Conservation (phyloP, 1,140 invertebrate genomes). For the Aphelinus atriplicis region DNA sequence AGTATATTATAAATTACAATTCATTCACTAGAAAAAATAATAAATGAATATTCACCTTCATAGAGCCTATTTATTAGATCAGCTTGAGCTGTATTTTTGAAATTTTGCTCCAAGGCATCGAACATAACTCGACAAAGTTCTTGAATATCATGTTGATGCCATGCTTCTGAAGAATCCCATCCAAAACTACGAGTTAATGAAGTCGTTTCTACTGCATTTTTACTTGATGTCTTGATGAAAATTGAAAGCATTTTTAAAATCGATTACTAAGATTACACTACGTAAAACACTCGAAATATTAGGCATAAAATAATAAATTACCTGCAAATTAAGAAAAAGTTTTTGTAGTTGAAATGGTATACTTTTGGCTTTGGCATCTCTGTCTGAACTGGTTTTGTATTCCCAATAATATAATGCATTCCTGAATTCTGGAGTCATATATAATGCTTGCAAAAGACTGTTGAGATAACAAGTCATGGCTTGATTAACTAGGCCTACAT, state of each 20-base stretch:
- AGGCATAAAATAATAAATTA: constrained; percentile 50
- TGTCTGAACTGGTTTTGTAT: constrained; percentile 72
- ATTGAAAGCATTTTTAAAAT: not conserved
- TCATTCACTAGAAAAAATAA: not conserved
- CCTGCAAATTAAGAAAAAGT: constrained; percentile 88
- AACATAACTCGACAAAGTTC: constrained; percentile 93
- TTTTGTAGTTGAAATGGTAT: constrained; percentile 91
- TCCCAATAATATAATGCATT: constrained; percentile 91
- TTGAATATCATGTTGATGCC: constrained; percentile 94
- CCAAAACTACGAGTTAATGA: constrained; percentile 90
- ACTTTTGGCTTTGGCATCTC: constrained; percentile 72
- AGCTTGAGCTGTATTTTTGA: constrained; percentile 85
- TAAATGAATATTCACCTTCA: constrained; percentile 64
- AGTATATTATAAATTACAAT: constrained; percentile 25
- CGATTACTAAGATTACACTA: not conserved
- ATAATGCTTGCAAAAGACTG: constrained; percentile 88
- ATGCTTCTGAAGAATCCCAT: constrained; percentile 90
- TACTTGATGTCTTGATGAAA: constrained; percentile 73
- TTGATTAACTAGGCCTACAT: constrained; percentile 91
- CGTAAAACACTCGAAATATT: not conserved
- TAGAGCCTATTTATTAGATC: constrained; percentile 85
- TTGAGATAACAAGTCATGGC: constrained; percentile 96
- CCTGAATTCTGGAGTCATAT: constrained; percentile 95
- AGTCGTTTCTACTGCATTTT: constrained; percentile 84
- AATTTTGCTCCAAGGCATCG: constrained; percentile 88